These are phyloP conservation scores for Florisuga fusca DNA, from an alignment of 2,797 vertebrate species.

Conservation along the genomic window DNA sequence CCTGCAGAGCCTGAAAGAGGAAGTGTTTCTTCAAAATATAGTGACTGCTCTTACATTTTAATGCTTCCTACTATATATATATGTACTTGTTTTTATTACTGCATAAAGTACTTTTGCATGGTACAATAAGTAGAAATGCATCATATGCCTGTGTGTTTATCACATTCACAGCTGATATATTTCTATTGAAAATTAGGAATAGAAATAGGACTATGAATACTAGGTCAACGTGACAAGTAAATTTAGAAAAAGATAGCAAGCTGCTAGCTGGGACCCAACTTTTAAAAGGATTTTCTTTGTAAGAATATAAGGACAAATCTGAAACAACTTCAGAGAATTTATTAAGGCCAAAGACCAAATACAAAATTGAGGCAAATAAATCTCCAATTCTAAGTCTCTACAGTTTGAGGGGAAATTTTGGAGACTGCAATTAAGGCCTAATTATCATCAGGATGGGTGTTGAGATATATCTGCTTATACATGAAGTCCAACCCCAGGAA, in stretches of 20 bases:
- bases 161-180: neutral
- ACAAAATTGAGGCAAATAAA: neutral
- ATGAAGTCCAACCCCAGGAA: neutral
- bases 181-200: conserved; percentile 17
- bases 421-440: neutral
- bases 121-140: conserved; percentile 23
- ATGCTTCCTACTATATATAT: neutral
- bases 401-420: neutral
- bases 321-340: neutral
- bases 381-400: neutral
- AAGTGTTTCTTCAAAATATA: conserved; percentile 9
- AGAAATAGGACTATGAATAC: conserved; percentile 7
- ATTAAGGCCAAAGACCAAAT: neutral
- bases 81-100: conserved; percentile 15
- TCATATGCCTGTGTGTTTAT: neutral
- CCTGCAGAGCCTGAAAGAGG: neutral
- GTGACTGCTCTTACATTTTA: neutral
- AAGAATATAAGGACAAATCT: neutral
- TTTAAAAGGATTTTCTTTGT: neutral
- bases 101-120: neutral
- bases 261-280: neutral
- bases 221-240: neutral
- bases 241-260: neutral
- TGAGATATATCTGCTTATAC: neutral
- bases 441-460: neutral